Evolutionary conservation across 2,113 vertebrate species (phyloP).

Genomic region (Eublepharis macularius): DNA sequence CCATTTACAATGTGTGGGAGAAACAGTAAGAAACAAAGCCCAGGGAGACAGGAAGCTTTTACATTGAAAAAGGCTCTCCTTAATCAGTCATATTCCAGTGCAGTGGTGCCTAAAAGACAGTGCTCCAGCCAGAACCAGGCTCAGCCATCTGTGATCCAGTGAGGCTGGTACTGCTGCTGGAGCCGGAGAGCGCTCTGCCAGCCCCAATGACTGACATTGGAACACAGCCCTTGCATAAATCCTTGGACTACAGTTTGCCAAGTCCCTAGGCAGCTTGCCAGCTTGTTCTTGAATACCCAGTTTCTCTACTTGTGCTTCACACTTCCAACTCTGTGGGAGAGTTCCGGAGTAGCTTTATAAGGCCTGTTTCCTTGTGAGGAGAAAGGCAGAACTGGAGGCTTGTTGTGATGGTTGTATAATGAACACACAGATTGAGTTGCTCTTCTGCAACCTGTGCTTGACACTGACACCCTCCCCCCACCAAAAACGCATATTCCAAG

Average conservation of each 20-base stretch:
- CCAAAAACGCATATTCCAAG: neutral
- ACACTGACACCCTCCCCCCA: too few species aligned
- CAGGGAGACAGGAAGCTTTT: neutral
- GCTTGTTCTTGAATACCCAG: neutral
- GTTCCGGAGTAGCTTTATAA: neutral
- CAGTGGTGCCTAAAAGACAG: constrained; percentile 3
- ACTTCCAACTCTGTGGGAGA: neutral
- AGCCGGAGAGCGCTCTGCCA: neutral
- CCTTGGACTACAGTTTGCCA: neutral
- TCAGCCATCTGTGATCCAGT: neutral
- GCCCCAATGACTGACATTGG: neutral
- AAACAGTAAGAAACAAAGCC: neutral
- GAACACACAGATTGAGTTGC: neutral
- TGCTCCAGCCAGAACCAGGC: constrained; percentile 11
- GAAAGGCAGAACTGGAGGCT: neutral
- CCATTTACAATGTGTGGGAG: neutral
- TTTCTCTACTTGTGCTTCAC: neutral
- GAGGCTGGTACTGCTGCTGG: neutral
- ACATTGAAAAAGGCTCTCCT: constrained; percentile 9
- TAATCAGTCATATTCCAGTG: neutral
- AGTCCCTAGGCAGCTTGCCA: neutral
- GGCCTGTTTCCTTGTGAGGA: neutral
- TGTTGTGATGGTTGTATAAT: neutral
- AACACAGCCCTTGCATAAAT: neutral
- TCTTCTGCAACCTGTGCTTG: neutral